Evolutionary conservation across 1,140 invertebrate species (phyloP), one percentile per base, ranked within the genome.

Genomic region (Leptinotarsa undecemlineata): DNA sequence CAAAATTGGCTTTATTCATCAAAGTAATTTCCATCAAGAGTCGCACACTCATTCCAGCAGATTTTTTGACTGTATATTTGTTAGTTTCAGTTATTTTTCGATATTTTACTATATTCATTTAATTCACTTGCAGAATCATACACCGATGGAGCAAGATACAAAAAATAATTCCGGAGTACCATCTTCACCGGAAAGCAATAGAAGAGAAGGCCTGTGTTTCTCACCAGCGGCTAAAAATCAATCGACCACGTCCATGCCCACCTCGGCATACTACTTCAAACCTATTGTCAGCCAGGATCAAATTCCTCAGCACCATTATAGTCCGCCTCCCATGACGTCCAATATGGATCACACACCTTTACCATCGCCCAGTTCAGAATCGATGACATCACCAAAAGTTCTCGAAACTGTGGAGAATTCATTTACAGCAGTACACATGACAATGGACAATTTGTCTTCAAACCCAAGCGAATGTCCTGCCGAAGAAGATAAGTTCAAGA

Each of bases 291-390:
- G 17, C 48, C 48, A 26, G 26, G 26, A 19, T 5, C 15, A n/a
- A 72, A 17, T 48, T 4, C 23, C 3, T 23, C 13, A 48, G 14
- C 60, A 20, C 11, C 62, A 6, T 11, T 2, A 0, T 51, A 51
- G 11, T 5, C 48, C 11, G 17, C 48, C 13, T 17, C 48, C 5
- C 11, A 63, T 63, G 17, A 20, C 19, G 6, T 48, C 42, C 62
- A 66, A 19, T 13, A 60, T 8, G 19, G 61, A 63, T 33, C 68
- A 72, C 75, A 87, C 79, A 51, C 76, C 87, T 0, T 82, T 87
- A 17, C 86, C 86, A 23, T 85, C 85, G 1, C 86, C 85, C 0
- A 84, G 83, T 42, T 85, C 85, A 71, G 86, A 87, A 69, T 72
- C 77, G 1, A 73, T 78, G 13, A 68, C 73, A 6, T 75, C 77